Evolutionary conservation across 2,113 vertebrate species (phyloP).

Genomic region (Apeltes quadracus): DNA sequence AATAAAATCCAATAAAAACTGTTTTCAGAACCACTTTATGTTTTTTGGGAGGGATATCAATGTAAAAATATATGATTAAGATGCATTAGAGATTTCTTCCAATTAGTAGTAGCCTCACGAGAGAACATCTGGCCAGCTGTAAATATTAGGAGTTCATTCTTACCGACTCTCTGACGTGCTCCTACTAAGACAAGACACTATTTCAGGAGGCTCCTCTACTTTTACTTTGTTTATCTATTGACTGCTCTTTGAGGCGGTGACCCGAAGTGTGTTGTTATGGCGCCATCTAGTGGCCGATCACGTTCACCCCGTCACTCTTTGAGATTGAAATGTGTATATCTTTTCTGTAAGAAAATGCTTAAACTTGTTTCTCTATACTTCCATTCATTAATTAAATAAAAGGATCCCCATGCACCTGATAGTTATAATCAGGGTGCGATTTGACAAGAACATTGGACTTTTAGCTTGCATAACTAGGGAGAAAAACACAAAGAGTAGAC

Average conservation of each 20-base stretch:
- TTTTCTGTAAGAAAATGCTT: neutral
- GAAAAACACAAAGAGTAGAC: too few species aligned
- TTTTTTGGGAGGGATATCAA: neutral
- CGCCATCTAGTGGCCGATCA: conserved; percentile 37
- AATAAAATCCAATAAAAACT: neutral
- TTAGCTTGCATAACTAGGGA: too few species aligned
- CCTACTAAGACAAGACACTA: neutral
- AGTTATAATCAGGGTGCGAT: too few species aligned
- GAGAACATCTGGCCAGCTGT: conserved; percentile 1
- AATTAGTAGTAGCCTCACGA: neutral
- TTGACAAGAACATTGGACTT: too few species aligned
- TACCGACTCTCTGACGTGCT: neutral
- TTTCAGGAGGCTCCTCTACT: neutral
- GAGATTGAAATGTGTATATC: neutral
- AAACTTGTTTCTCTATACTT: too few species aligned
- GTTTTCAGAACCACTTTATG: neutral
- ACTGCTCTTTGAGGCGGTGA: fast-evolving
- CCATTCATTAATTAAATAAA: too few species aligned
- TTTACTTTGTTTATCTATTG: conserved; percentile 8
- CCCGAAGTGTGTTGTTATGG: conserved; percentile 6
- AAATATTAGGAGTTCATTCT: neutral
- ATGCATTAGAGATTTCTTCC: conserved; percentile 5
- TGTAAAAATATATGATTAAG: neutral
- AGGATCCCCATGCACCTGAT: too few species aligned
- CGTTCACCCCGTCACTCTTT: neutral